Conservation (phyloP, 2,888 invertebrate genomes). For the Stenichneumon culpator region DNA sequence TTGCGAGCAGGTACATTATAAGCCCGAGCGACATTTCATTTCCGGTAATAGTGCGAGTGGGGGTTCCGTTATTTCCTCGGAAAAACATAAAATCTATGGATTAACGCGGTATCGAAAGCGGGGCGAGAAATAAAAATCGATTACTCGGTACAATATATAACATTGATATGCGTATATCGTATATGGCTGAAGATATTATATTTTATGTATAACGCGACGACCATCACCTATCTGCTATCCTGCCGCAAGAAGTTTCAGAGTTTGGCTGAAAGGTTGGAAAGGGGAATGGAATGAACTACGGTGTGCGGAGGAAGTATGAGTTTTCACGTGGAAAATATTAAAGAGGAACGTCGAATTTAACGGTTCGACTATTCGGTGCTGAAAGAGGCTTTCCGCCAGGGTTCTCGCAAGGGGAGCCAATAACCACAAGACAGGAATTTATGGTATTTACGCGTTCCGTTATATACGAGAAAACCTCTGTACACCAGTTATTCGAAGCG, state of each 20-base stretch:
- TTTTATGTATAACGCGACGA: conserved; percentile 2
- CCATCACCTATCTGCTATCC: not conserved
- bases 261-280: not conserved
- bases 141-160: not conserved
- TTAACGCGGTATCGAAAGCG: conserved; percentile 6
- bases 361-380: not conserved
- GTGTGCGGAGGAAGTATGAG: not conserved
- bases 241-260: not conserved
- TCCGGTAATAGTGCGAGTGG: not conserved
- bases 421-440: conserved; percentile 32
- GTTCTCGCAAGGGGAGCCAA: conserved; percentile 22
- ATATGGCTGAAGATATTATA: not conserved
- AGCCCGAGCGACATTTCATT: conserved; percentile 44
- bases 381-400: not conserved
- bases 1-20: not conserved
- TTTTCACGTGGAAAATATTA: not conserved
- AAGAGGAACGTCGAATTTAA: not conserved
- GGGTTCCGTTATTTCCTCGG: conserved; percentile 29
- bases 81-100: conserved; percentile 35
- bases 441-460: conserved; percentile 20
- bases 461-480: not conserved
- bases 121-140: conserved; percentile 48
- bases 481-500: not conserved
- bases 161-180: not conserved
- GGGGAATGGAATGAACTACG: not conserved